Conservation (phyloP, 2,888 invertebrate species). For the Ophioninae sp. region DNA sequence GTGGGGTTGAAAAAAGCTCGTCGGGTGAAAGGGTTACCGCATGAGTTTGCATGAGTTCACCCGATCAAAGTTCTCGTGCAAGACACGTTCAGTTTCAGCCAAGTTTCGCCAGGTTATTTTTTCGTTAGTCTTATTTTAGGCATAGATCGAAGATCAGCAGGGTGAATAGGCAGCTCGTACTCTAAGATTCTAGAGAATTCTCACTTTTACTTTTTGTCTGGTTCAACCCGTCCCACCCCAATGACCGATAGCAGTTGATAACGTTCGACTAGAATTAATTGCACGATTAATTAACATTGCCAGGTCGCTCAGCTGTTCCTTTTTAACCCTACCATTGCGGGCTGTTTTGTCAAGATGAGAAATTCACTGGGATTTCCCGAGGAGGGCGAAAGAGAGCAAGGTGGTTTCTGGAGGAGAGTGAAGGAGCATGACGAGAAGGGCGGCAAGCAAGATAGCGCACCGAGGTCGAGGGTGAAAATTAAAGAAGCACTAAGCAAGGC, state of each 20-base stretch:
- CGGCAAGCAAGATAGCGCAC: constrained; percentile 52
- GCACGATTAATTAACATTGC: not conserved
- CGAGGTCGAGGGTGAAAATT: constrained; percentile 73
- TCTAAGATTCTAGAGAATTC: not conserved
- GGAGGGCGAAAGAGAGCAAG: not conserved
- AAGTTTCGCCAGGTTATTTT: not conserved
- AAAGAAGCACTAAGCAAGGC: constrained; percentile 80
- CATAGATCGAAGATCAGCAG: not conserved
- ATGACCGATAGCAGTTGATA: not conserved
- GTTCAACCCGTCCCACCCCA: not conserved
- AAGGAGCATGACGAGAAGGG: constrained; percentile 33
- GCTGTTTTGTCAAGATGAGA: not conserved
- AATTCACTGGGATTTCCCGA: not conserved
- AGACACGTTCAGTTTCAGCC: not conserved
- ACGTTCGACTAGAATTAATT: not conserved
- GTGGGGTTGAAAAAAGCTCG: constrained; percentile 3
- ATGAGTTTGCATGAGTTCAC: constrained; percentile 36
- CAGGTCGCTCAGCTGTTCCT: not conserved
- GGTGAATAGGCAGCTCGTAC: not conserved
- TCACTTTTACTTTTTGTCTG: not conserved
- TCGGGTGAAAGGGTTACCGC: constrained; percentile 17
- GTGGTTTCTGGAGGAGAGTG: constrained; percentile 11
- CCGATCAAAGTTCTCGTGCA: constrained; percentile 30
- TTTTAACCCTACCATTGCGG: not conserved
- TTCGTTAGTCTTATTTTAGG: not conserved